Percentiles rank a stretch among this genome's conserved stretches.
Conservation (phyloP, 1,140 invertebrate genomes). For the Hyphantria cunea region DNA sequence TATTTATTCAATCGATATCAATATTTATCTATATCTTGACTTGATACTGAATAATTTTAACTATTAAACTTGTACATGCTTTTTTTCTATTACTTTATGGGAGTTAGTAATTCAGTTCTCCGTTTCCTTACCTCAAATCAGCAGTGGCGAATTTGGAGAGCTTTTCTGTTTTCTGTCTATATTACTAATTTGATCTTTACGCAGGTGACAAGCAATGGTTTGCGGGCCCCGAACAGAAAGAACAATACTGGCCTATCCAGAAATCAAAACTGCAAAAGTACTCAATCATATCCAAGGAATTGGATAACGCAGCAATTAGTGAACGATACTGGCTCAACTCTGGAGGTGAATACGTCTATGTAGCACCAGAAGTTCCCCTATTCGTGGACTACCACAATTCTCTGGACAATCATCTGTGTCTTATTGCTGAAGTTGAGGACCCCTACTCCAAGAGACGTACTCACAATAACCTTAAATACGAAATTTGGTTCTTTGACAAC, state of each 20-base stretch:
- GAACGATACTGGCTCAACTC: slow-evolving; percentile 92
- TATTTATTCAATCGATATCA: too few relatives aligned
- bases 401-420: slow-evolving; percentile 82
- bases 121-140: too few relatives aligned
- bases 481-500: slow-evolving; percentile 83
- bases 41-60: too few relatives aligned
- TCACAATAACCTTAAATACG: slow-evolving; percentile 83
- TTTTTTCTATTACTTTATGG: too few relatives aligned
- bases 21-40: too few relatives aligned
- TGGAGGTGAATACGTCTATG: slow-evolving; percentile 85
- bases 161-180: too few relatives aligned
- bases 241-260: slow-evolving; percentile 87
- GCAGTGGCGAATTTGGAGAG: too few relatives aligned
- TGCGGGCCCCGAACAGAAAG: slow-evolving; percentile 83
- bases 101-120: too few relatives aligned
- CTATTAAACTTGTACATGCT: too few relatives aligned
- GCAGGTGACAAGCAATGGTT: slow-evolving; percentile 80
- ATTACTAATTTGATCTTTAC: not conserved
- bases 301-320: slow-evolving; percentile 84
- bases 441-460: slow-evolving; percentile 79
- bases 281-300: slow-evolving; percentile 84
- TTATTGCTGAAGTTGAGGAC: slow-evolving; percentile 82
- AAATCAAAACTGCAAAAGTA: slow-evolving; percentile 83
- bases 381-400: slow-evolving; percentile 88
- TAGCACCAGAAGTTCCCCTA: slow-evolving; percentile 85